phyloP scores from a whole-genome alignment of 2,888 invertebrate species.

The Amphipyra tragopoginis region DNA sequence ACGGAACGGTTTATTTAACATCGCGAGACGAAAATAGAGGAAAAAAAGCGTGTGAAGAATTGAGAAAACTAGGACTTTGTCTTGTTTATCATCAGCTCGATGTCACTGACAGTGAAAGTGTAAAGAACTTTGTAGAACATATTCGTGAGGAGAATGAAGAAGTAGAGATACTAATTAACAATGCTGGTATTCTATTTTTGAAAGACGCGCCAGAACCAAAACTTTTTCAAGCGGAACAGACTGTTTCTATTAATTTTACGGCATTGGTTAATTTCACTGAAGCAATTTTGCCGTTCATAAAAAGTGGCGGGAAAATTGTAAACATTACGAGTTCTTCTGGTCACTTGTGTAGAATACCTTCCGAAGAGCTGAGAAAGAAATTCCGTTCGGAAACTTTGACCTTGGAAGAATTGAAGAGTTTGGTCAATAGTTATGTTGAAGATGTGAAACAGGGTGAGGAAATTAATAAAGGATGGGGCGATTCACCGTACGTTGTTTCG shows the following conservation, averaged over 20 bases:
- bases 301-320: slow-evolving; percentile 92
- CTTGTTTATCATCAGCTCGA: slow-evolving; percentile 92
- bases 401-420: slow-evolving; percentile 85
- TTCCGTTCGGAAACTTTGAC: slow-evolving; percentile 87
- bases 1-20: slow-evolving; percentile 93
- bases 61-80: slow-evolving; percentile 85
- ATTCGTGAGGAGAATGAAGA: slow-evolving; percentile 90
- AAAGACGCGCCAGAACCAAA: slow-evolving; percentile 78
- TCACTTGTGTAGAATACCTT: slow-evolving; percentile 91
- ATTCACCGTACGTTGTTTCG: slow-evolving; percentile 92
- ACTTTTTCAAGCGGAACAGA: slow-evolving; percentile 74
- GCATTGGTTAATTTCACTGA: slow-evolving; percentile 85
- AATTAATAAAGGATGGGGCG: slow-evolving; percentile 88
- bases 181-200: slow-evolving; percentile 90
- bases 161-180: slow-evolving; percentile 93
- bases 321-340: slow-evolving; percentile 93
- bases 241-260: slow-evolving; percentile 77
- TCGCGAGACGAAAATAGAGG: slow-evolving; percentile 91
- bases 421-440: slow-evolving; percentile 91
- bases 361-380: slow-evolving; percentile 82
- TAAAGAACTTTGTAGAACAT: slow-evolving; percentile 87
- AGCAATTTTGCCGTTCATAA: slow-evolving; percentile 92
- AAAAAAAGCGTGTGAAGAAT: slow-evolving; percentile 87
- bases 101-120: slow-evolving; percentile 90
- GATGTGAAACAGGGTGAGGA: slow-evolving; percentile 79